Evolutionary conservation across 2,888 invertebrate genomes (phyloP).

Genomic region (Caenorhabditis zanzibari): DNA sequence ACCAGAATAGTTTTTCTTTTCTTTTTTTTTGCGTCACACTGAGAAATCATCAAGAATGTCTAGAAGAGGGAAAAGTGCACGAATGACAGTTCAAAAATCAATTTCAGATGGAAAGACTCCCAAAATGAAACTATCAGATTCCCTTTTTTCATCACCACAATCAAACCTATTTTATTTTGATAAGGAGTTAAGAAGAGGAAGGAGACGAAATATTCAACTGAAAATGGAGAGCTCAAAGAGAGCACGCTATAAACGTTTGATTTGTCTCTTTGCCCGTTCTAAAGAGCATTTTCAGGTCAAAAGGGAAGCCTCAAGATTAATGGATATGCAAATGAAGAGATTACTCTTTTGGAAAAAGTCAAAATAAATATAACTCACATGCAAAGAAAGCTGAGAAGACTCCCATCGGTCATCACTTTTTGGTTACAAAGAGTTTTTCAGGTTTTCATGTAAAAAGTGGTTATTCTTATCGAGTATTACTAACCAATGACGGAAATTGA

Average conservation of each 20-base stretch:
- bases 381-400: slow-evolving; percentile 41
- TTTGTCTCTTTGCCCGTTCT: slow-evolving; percentile 21
- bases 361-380: slow-evolving; percentile 29
- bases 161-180: slow-evolving; percentile 16
- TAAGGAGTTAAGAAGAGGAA: slow-evolving; percentile 33
- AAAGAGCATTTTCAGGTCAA: slow-evolving; percentile 23
- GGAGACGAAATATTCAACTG: slow-evolving; percentile 32
- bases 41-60: not conserved
- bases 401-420: slow-evolving; percentile 18
- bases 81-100: slow-evolving; percentile 41
- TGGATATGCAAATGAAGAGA: no score
- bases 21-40: slow-evolving; percentile 7
- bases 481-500: slow-evolving; percentile 19
- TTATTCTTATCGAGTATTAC: slow-evolving; percentile 17
- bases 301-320: not conserved
- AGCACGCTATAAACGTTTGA: slow-evolving; percentile 52
- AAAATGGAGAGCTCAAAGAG: slow-evolving; percentile 14
- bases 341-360: not conserved
- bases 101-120: not conserved
- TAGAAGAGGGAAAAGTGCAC: slow-evolving; percentile 8
- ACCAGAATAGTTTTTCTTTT: slow-evolving; percentile 13
- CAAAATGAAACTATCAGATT: slow-evolving; percentile 7
- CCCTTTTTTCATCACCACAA: slow-evolving; percentile 1
- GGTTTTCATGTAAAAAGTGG: not conserved
- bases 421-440: not conserved